Evolutionary conservation across 1,140 invertebrate genomes (phyloP).

Genomic region (Belonocnema kinseyi): DNA sequence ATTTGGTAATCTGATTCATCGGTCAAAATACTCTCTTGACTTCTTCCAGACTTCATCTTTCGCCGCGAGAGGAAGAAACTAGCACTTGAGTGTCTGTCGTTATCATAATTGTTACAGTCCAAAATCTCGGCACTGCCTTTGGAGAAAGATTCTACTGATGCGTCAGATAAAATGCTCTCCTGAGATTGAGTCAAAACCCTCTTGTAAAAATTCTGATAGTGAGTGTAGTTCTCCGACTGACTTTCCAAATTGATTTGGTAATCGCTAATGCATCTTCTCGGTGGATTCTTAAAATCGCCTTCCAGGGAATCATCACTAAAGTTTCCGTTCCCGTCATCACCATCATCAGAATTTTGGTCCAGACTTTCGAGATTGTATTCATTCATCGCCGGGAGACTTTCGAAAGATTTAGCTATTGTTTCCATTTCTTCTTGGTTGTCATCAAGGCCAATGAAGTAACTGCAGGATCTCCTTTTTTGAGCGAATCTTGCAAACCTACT

Average conservation of each 20-base stretch:
- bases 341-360: slow-evolving; percentile 53
- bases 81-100: slow-evolving; percentile 75
- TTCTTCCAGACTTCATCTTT: slow-evolving; percentile 80
- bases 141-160: slow-evolving; percentile 70
- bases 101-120: slow-evolving; percentile 78
- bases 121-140: slow-evolving; percentile 73
- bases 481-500: slow-evolving; percentile 67
- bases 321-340: slow-evolving; percentile 77
- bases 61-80: slow-evolving; percentile 75
- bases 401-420: slow-evolving; percentile 68
- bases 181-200: slow-evolving; percentile 78
- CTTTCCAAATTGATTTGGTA: slow-evolving; percentile 82
- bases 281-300: slow-evolving; percentile 79
- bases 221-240: slow-evolving; percentile 54
- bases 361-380: slow-evolving; percentile 56
- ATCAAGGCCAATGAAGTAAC: slow-evolving; percentile 71
- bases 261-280: slow-evolving; percentile 83
- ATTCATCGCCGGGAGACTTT: slow-evolving; percentile 69
- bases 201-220: slow-evolving; percentile 55
- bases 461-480: slow-evolving; percentile 69
- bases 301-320: slow-evolving; percentile 87
- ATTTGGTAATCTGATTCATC: slow-evolving; percentile 83
- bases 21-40: slow-evolving; percentile 86
- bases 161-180: slow-evolving; percentile 86
- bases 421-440: slow-evolving; percentile 67